A percentile compares a stretch with the other conserved stretches of the same genome.
phyloP scores from a whole-genome alignment of 2,113 vertebrate species.

The Odocoileus hemionus region DNA sequence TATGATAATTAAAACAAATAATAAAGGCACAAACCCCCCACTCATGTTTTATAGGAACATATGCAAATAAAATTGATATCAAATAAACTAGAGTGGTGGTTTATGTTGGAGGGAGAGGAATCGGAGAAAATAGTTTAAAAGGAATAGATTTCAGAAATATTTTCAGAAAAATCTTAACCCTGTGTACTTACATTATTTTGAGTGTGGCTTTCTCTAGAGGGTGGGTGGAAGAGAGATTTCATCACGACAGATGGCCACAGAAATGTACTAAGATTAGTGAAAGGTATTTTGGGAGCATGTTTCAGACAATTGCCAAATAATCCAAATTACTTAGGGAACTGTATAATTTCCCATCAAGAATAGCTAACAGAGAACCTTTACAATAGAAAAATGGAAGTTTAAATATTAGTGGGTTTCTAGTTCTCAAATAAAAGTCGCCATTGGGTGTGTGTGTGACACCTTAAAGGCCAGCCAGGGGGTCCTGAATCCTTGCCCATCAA shows the following conservation, averaged over 20 bases:
- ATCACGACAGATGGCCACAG: conserved; percentile 6
- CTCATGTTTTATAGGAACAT: background rate
- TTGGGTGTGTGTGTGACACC: background rate
- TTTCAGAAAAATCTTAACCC: conserved; percentile 9
- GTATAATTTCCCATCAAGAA: background rate
- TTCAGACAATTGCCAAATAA: conserved; percentile 42
- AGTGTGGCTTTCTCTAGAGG: background rate
- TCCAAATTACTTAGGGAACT: background rate
- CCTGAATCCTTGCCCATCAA: too few species aligned
- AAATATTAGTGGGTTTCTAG: background rate
- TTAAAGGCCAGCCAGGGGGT: background rate
- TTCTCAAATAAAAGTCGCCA: background rate
- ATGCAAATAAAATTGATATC: background rate
- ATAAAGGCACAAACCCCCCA: background rate
- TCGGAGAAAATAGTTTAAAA: background rate
- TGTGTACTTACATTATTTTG: conserved; percentile 24
- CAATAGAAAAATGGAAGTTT: background rate
- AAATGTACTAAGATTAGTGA: conserved; percentile 30
- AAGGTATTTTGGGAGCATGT: conserved; percentile 32
- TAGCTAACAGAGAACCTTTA: background rate
- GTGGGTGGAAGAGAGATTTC: background rate
- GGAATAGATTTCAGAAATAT: background rate
- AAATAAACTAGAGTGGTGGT: background rate
- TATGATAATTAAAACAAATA: background rate
- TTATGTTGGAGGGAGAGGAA: background rate